phyloP scores from a whole-genome alignment of 1,140 invertebrate species.

The Danaus melanippus region DNA sequence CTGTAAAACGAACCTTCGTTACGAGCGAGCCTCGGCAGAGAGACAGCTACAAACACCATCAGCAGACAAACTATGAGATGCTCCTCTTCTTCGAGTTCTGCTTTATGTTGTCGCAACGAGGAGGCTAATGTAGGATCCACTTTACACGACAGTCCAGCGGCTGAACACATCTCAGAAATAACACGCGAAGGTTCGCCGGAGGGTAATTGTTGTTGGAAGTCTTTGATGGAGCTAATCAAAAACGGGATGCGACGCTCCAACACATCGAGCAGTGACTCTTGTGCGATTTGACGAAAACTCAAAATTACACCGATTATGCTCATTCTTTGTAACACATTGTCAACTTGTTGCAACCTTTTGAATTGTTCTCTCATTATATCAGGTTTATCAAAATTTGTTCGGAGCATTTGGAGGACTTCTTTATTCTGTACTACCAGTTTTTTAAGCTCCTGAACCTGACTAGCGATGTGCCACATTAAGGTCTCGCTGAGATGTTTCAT shows the following conservation, averaged over 20 bases:
- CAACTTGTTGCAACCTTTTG: slow-evolving; percentile 90
- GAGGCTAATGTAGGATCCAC: slow-evolving; percentile 95
- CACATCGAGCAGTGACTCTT: slow-evolving; percentile 94
- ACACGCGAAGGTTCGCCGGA: slow-evolving; percentile 93
- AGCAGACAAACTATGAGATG: slow-evolving; percentile 95
- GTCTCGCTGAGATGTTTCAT: slow-evolving; percentile 98
- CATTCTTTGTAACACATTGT: slow-evolving; percentile 95
- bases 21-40: slow-evolving; percentile 95
- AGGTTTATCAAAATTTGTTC: slow-evolving; percentile 97
- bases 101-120: slow-evolving; percentile 90
- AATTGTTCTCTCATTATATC: slow-evolving; percentile 99
- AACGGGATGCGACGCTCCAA: slow-evolving; percentile 97
- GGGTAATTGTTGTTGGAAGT: slow-evolving; percentile 94
- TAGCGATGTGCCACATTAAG: slow-evolving; percentile 98
- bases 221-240: slow-evolving; percentile 93
- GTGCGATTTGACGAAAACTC: slow-evolving; percentile 93
- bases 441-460: slow-evolving; percentile 97
- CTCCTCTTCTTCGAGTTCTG: slow-evolving; percentile 88
- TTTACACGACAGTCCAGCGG: slow-evolving; percentile 92
- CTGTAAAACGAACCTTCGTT: slow-evolving; percentile 91
- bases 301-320: slow-evolving; percentile 98
- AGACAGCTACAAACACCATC: slow-evolving; percentile 99
- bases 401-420: slow-evolving; percentile 88
- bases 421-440: slow-evolving; percentile 94
- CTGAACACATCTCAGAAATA: slow-evolving; percentile 97